Percentiles rank a stretch among this genome's conserved stretches.
Conservation (phyloP, 2,113 vertebrate species). For the Jaculus jaculus region DNA sequence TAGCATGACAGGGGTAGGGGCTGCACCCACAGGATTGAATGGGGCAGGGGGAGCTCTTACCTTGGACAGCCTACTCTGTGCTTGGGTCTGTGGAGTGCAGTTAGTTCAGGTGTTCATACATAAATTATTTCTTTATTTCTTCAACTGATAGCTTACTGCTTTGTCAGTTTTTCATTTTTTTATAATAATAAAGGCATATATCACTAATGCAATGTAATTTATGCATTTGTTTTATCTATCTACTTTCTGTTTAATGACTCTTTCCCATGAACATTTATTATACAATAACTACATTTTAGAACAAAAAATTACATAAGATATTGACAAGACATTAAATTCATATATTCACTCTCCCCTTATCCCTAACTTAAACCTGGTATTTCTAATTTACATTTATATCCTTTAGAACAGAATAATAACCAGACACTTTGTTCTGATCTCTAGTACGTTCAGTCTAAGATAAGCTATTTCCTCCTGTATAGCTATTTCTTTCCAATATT, state of each 20-base stretch:
- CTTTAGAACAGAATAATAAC: slow-evolving; percentile 28
- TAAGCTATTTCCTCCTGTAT: neutral
- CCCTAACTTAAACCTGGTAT: neutral
- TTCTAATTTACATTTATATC: slow-evolving; percentile 34
- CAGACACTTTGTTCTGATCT: neutral
- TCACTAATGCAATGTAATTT: neutral
- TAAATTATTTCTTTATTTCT: neutral
- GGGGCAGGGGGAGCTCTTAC: no score
- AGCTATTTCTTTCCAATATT: neutral
- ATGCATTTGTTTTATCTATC: neutral
- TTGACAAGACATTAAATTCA: neutral
- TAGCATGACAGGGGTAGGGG: no score
- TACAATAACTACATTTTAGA: slow-evolving; percentile 9
- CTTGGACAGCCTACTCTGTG: no score
- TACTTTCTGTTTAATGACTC: slow-evolving; percentile 1
- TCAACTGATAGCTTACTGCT: neutral
- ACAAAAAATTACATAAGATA: neutral
- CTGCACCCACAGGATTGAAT: no score
- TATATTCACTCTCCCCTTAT: slow-evolving; percentile 14
- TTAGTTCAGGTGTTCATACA: no score
- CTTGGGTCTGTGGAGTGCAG: no score
- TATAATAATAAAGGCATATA: neutral
- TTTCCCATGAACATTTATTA: neutral
- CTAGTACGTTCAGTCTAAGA: neutral
- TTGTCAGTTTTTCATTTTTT: neutral